A percentile compares a stretch with the other conserved stretches of the same genome.
phyloP scores from a whole-genome alignment of 2,113 vertebrate species.

The Psophia crepitans region DNA sequence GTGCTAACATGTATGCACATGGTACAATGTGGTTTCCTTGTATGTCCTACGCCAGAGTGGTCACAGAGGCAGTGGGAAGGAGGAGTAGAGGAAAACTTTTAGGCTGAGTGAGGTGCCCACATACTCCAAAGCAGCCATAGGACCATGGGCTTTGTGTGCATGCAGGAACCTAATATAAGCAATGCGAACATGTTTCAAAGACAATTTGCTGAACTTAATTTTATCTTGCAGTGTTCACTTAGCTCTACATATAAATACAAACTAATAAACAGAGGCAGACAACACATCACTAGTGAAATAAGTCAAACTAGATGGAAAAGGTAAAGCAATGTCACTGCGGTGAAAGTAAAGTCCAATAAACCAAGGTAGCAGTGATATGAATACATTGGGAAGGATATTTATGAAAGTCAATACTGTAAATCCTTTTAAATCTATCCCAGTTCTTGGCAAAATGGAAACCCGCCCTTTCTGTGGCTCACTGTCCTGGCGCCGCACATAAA shows the following conservation, averaged over 20 bases:
- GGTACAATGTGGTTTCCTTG: not conserved
- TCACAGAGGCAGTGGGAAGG: not conserved
- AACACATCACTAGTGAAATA: not conserved
- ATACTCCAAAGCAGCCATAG: not conserved
- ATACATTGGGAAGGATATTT: not conserved
- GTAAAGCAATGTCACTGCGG: not conserved
- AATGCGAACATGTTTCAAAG: not conserved
- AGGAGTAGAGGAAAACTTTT: not conserved
- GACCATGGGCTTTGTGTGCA: not conserved
- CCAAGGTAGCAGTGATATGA: not conserved
- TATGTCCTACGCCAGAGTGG: not conserved
- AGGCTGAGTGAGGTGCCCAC: not conserved
- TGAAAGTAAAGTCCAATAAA: not conserved
- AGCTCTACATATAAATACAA: not conserved
- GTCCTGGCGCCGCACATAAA: fast-evolving
- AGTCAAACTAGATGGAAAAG: not conserved
- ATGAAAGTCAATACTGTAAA: not conserved
- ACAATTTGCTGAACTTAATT: not conserved
- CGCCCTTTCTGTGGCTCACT: not conserved
- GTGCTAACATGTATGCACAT: not conserved
- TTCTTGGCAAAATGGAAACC: not conserved
- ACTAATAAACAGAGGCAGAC: not conserved
- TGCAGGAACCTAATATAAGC: not conserved
- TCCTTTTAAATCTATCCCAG: not conserved
- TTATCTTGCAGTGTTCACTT: not conserved